phyloP scores from a whole-genome alignment of 2,797 vertebrate genomes.

The Hoplostethus atlanticus region DNA sequence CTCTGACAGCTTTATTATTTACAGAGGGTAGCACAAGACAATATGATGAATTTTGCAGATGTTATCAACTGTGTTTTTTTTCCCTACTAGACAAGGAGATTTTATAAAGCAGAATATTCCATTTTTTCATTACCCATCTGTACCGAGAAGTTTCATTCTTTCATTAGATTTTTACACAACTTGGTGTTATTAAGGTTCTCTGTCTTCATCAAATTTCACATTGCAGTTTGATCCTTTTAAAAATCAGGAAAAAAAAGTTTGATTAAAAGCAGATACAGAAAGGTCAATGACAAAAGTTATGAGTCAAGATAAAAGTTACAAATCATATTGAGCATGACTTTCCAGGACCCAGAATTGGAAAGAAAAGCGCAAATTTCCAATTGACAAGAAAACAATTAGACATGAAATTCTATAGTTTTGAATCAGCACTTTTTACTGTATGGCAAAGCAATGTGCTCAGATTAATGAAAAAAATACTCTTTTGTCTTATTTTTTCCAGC shows the following conservation, averaged over 20 bases:
- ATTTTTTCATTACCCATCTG: conserved; percentile 34
- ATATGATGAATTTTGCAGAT: conserved; percentile 21
- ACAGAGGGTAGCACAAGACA: conserved; percentile 33
- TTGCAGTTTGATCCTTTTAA: conserved; percentile 33
- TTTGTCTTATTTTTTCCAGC: conserved; percentile 73
- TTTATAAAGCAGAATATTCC: conserved; percentile 10
- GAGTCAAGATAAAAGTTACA: conserved; percentile 45
- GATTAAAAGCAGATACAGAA: background rate
- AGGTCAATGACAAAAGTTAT: conserved; percentile 49
- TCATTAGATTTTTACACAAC: conserved; percentile 19
- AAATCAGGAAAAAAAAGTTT: conserved; percentile 6
- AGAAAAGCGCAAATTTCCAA: conserved; percentile 5
- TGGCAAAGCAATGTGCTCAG: conserved; percentile 32
- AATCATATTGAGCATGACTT: conserved; percentile 7
- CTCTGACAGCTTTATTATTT: conserved; percentile 59
- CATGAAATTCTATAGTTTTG: conserved; percentile 19
- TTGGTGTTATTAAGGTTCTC: conserved; percentile 36
- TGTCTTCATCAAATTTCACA: conserved; percentile 38
- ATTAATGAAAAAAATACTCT: conserved; percentile 39
- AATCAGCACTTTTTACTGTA: conserved; percentile 22
- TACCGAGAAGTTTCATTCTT: conserved; percentile 23
- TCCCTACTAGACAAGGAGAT: conserved; percentile 2
- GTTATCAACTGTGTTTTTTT: conserved; percentile 11
- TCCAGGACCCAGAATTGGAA: conserved; percentile 23
- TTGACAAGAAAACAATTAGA: background rate